Conservation (phyloP, 2,888 invertebrate genomes). For the Eustalomyia histrio region DNA sequence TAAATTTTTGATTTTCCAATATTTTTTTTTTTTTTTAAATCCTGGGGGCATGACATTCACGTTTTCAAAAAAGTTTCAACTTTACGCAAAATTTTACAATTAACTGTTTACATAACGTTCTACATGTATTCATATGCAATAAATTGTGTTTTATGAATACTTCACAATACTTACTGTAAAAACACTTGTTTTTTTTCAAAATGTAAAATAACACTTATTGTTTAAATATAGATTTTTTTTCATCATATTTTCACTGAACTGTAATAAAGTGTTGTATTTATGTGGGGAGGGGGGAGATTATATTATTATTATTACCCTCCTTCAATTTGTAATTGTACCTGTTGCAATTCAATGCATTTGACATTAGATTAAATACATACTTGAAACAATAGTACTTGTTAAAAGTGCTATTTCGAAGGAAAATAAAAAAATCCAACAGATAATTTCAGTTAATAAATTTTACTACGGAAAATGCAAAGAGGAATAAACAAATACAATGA, state of each 20-base stretch:
- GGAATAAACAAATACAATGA: too few species aligned
- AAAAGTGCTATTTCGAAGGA: constrained; percentile 19
- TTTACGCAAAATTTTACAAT: too few species aligned
- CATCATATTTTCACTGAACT: background rate
- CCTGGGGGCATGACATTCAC: too few species aligned
- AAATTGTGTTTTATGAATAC: background rate
- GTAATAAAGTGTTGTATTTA: background rate
- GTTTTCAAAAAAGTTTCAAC: too few species aligned
- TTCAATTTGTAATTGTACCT: constrained; percentile 46
- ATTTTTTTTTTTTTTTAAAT: too few species aligned
- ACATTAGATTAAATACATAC: constrained; percentile 59
- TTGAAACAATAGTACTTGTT: constrained; percentile 41
- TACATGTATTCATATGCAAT: background rate
- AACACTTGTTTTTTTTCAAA: background rate
- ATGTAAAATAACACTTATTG: background rate
- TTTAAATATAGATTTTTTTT: background rate
- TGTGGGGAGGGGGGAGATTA: background rate
- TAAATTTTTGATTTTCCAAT: too few species aligned
- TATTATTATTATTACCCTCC: background rate
- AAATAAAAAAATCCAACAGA: background rate
- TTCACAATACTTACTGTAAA: background rate
- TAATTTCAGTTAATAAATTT: background rate
- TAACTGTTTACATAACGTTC: too few species aligned
- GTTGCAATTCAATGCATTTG: constrained; percentile 62
- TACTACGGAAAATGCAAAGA: too few species aligned